Conservation (phyloP, 2,797 vertebrate genomes). For the Amblyraja radiata region DNA sequence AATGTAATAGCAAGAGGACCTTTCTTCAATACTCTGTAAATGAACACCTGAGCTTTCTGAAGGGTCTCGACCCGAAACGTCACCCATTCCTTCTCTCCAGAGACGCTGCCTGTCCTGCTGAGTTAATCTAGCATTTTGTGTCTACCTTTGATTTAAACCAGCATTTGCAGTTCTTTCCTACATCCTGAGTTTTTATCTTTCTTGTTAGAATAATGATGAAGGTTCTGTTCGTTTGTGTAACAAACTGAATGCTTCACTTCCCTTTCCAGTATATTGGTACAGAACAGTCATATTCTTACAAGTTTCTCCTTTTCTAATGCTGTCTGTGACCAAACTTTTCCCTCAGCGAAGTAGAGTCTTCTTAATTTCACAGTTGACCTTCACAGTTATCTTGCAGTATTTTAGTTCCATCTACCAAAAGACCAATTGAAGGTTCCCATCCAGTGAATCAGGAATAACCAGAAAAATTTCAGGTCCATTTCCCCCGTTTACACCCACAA, state of each 20-base stretch:
- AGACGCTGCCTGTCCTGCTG: too few relatives aligned
- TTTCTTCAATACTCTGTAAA: background rate
- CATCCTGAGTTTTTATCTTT: background rate
- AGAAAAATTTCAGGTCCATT: background rate
- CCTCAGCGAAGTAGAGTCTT: background rate
- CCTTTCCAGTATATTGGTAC: background rate
- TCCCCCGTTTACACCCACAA: background rate
- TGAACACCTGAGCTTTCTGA: background rate
- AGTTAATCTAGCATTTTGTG: too few relatives aligned
- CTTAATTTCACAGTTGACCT: conserved; percentile 37
- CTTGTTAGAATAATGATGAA: background rate
- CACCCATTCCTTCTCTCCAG: too few relatives aligned
- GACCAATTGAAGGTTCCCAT: conserved; percentile 14
- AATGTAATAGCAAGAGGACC: background rate
- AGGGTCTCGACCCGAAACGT: too few relatives aligned
- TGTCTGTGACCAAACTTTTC: background rate
- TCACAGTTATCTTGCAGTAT: conserved; percentile 25
- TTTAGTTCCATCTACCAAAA: conserved; percentile 5
- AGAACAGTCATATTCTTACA: background rate
- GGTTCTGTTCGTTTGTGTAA: background rate
- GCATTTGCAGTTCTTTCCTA: too few relatives aligned
- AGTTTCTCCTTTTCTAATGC: conserved; percentile 10
- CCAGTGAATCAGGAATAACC: background rate
- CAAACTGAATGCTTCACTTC: conserved; percentile 13
- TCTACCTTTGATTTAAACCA: too few relatives aligned